A percentile compares a stretch with the other conserved stretches of the same genome.
These are phyloP conservation scores for Laspeyria flexula DNA, from an alignment of 2,888 invertebrate genomes.

Conservation along the genomic window DNA sequence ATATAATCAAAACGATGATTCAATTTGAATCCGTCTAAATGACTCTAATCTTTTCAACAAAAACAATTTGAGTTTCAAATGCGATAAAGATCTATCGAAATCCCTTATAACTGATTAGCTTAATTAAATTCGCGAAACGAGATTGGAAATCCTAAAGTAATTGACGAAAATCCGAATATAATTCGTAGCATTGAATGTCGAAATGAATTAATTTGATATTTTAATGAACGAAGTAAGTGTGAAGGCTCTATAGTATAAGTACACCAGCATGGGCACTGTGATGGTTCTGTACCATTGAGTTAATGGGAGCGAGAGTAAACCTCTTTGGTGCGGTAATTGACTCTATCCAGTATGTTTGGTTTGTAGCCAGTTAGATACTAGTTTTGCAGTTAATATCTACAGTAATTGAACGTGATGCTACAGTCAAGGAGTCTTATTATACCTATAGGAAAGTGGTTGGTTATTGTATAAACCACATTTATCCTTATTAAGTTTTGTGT, in stretches of 20 bases:
- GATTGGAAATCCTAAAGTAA: conserved; percentile 32
- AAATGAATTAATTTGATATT: conserved; percentile 23
- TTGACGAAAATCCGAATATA: conserved; percentile 25
- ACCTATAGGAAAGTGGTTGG: too few relatives aligned
- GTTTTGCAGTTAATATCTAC: conserved; percentile 5
- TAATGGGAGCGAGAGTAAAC: conserved; percentile 35
- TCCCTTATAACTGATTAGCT: conserved; percentile 26
- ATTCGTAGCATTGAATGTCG: conserved; percentile 13
- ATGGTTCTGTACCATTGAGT: conserved; percentile 28
- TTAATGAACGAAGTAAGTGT: conserved; percentile 5
- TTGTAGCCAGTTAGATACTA: conserved; percentile 14
- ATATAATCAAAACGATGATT: conserved; percentile 4
- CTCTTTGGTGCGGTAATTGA: conserved; percentile 41
- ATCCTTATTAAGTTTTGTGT: too few relatives aligned
- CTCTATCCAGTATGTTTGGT: conserved; percentile 1
- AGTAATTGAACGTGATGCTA: too few relatives aligned
- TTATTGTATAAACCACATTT: too few relatives aligned
- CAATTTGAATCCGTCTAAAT: conserved; percentile 1
- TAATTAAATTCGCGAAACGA: conserved; percentile 32
- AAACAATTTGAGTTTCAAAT: conserved; percentile 22
- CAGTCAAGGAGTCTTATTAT: too few relatives aligned
- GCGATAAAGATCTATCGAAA: conserved; percentile 15
- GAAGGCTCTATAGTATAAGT: too few relatives aligned
- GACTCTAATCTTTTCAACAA: conserved; percentile 18
- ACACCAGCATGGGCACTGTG: too few relatives aligned